A percentile compares a stretch with the other conserved stretches of the same genome.
phyloP scores from a whole-genome alignment of 2,888 invertebrate genomes.

The Chalcis sispes region DNA sequence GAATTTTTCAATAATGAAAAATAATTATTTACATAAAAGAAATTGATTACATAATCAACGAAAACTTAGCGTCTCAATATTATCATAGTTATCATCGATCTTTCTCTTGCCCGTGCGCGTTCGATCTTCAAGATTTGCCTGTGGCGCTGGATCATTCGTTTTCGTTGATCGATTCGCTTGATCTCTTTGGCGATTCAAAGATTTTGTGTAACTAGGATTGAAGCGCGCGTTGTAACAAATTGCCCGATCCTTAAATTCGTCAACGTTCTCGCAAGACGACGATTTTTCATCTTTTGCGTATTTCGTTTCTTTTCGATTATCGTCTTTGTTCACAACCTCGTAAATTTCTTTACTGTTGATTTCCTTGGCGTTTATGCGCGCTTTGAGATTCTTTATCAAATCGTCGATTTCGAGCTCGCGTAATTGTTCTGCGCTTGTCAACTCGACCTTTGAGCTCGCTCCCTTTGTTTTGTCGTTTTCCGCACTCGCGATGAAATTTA shows the following conservation, averaged over 20 bases:
- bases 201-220: constrained; percentile 22
- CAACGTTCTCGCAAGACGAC: too few species aligned
- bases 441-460: neutral
- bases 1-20: too few species aligned
- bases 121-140: too few species aligned
- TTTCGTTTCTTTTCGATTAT: neutral
- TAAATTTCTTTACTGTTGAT: neutral
- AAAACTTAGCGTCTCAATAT: too few species aligned
- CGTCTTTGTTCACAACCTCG: neutral
- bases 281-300: too few species aligned
- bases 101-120: too few species aligned
- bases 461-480: neutral
- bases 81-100: too few species aligned
- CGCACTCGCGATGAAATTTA: neutral
- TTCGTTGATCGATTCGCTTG: too few species aligned
- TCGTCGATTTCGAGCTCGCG: constrained; percentile 39
- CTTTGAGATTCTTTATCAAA: constrained; percentile 45
- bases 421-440: constrained; percentile 13
- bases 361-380: constrained; percentile 18
- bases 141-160: neutral
- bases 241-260: neutral
- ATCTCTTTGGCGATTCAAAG: neutral
- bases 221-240: neutral
- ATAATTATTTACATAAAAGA: too few species aligned
- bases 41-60: too few species aligned